Evolutionary conservation across 1,140 invertebrate genomes (phyloP).

Genomic region (Lethrus apterus): DNA sequence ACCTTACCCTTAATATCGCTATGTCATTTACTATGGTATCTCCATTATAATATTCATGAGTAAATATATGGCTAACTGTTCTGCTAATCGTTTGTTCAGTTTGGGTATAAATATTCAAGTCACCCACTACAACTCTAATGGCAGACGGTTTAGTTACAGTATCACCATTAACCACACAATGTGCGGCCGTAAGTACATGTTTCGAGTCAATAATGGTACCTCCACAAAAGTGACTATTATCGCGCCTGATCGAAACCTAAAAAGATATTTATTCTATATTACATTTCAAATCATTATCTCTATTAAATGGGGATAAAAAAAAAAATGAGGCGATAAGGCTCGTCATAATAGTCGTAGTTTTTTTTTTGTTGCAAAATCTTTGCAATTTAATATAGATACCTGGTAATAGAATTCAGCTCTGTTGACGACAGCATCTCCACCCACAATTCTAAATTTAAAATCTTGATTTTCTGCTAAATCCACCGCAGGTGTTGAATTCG

Average conservation of each 20-base stretch:
- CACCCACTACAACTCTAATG: constrained; percentile 21
- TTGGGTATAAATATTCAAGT: constrained; percentile 14
- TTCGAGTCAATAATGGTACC: constrained; percentile 45
- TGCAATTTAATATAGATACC: not conserved
- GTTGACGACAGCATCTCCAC: not conserved
- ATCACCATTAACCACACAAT: constrained; percentile 42
- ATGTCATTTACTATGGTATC: constrained; percentile 19
- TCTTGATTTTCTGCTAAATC: too few species aligned
- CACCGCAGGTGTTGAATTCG: too few species aligned
- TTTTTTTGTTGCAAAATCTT: too few species aligned
- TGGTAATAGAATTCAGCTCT: not conserved
- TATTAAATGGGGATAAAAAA: too few species aligned
- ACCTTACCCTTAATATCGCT: constrained; percentile 22
- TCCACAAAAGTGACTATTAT: constrained; percentile 46
- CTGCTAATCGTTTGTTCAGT: constrained; percentile 13
- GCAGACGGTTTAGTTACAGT: constrained; percentile 17
- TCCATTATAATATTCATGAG: constrained; percentile 18
- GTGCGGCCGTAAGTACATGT: constrained; percentile 53
- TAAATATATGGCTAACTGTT: constrained; percentile 16
- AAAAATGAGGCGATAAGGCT: too few species aligned
- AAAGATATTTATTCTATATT: too few species aligned
- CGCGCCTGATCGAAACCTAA: constrained; percentile 10
- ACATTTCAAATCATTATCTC: too few species aligned
- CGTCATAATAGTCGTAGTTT: too few species aligned
- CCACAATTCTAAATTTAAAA: too few species aligned